phyloP scores from a whole-genome alignment of 2,113 vertebrate species.

The Piliocolobus tephrosceles region DNA sequence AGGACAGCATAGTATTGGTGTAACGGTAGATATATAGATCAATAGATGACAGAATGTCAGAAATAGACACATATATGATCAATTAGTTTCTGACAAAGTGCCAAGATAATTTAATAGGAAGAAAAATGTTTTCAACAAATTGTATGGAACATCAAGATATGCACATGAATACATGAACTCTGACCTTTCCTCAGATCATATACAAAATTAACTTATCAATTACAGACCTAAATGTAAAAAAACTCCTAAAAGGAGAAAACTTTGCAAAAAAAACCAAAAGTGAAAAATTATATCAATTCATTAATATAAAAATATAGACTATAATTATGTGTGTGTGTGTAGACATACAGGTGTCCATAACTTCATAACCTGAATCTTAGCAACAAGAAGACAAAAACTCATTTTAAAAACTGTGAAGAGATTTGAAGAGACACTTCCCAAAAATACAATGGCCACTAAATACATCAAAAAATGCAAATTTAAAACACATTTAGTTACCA shows the following conservation, averaged over 20 bases:
- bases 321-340: background rate
- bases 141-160: background rate
- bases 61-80: background rate
- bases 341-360: background rate
- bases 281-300: background rate
- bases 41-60: background rate
- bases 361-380: background rate
- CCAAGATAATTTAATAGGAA: background rate
- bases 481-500: conserved; percentile 16
- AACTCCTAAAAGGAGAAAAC: background rate
- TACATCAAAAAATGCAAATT: background rate
- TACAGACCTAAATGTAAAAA: conserved; percentile 21
- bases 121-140: background rate
- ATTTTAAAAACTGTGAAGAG: conserved; percentile 35
- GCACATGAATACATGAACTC: background rate
- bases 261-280: background rate
- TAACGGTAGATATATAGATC: background rate
- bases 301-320: background rate
- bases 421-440: background rate
- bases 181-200: background rate
- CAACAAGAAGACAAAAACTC: conserved; percentile 21
- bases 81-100: background rate
- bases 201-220: background rate
- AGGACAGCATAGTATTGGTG: background rate
- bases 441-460: conserved; percentile 35